Evolutionary conservation across 2,113 vertebrate species (phyloP).

Genomic region (Galemys pyrenaicus): DNA sequence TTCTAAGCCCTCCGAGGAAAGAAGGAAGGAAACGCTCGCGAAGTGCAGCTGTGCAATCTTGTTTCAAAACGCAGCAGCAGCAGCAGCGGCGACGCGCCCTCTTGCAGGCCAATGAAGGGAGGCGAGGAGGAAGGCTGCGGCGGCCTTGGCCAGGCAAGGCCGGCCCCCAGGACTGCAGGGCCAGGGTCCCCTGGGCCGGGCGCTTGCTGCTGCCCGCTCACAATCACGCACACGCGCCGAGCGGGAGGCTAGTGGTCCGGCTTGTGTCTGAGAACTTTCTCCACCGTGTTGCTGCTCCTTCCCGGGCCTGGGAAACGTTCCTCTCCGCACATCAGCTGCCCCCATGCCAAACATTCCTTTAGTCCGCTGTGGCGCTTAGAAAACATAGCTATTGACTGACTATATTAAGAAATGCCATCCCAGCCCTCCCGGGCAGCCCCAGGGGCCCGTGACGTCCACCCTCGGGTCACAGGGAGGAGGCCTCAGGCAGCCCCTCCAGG

Average conservation of each 20-base stretch:
- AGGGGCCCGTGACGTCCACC: constrained; percentile 58
- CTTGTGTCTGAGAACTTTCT: too few species aligned
- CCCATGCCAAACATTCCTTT: constrained; percentile 63
- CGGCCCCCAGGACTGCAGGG: neutral
- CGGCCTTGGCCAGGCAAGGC: neutral
- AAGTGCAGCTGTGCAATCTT: accelerated
- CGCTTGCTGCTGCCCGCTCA: neutral
- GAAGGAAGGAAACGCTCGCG: constrained; percentile 9
- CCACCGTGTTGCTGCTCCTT: neutral
- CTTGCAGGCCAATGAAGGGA: neutral
- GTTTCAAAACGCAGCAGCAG: neutral
- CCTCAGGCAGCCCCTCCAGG: constrained; percentile 49
- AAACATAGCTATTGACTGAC: constrained; percentile 61
- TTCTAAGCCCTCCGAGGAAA: neutral
- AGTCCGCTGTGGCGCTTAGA: constrained; percentile 69
- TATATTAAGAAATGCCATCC: constrained; percentile 79
- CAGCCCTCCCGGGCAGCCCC: constrained; percentile 38
- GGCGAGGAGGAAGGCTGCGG: neutral
- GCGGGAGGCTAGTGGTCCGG: neutral
- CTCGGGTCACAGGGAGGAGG: constrained; percentile 73
- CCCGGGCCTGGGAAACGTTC: constrained; percentile 64
- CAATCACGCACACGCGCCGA: neutral
- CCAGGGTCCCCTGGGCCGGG: neutral
- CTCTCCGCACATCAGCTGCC: constrained; percentile 11
- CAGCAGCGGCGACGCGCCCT: neutral